These are phyloP conservation scores for Loripinus fragilis DNA, from an alignment of 2,888 invertebrate genomes.

Conservation along the genomic window DNA sequence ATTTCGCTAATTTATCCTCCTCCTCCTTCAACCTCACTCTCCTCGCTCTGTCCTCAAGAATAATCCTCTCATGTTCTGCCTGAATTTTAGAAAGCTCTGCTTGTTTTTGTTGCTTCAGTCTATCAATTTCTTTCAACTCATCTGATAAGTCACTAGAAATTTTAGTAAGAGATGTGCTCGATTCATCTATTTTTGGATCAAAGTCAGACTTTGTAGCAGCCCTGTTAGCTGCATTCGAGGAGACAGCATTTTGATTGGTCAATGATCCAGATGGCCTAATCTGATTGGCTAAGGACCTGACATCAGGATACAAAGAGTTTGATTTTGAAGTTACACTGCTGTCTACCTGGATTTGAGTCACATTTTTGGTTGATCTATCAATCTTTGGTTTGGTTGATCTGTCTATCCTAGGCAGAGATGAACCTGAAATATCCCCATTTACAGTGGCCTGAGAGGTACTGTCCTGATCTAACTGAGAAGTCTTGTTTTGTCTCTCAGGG, in stretches of 20 bases:
- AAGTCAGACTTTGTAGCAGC: background rate
- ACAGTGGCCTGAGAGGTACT: background rate
- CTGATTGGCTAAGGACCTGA: constrained; percentile 25
- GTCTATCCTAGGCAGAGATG: constrained; percentile 58
- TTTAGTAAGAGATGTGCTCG: constrained; percentile 8
- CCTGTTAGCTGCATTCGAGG: constrained; percentile 16
- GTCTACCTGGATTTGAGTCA: constrained; percentile 10
- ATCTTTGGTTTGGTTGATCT: constrained; percentile 62
- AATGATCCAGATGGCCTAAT: constrained; percentile 4
- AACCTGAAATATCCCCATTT: constrained; percentile 39
- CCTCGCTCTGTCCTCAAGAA: constrained; percentile 83
- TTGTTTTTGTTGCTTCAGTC: constrained; percentile 52
- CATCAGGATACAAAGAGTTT: constrained; percentile 57
- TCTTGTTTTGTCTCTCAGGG: background rate
- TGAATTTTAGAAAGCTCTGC: constrained; percentile 58
- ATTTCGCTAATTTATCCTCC: constrained; percentile 52
- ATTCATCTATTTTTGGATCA: background rate
- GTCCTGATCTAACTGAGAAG: background rate
- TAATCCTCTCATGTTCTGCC: constrained; percentile 65
- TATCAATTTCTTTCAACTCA: constrained; percentile 62
- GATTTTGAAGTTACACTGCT: constrained; percentile 13
- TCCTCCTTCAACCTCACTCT: constrained; percentile 83
- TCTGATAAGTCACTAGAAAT: constrained; percentile 45
- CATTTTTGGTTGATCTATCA: constrained; percentile 52
- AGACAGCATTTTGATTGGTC: constrained; percentile 28